These are phyloP conservation scores for Drosophila nigromelanica DNA, from an alignment of 1,140 invertebrate species.

Conservation along the genomic window DNA sequence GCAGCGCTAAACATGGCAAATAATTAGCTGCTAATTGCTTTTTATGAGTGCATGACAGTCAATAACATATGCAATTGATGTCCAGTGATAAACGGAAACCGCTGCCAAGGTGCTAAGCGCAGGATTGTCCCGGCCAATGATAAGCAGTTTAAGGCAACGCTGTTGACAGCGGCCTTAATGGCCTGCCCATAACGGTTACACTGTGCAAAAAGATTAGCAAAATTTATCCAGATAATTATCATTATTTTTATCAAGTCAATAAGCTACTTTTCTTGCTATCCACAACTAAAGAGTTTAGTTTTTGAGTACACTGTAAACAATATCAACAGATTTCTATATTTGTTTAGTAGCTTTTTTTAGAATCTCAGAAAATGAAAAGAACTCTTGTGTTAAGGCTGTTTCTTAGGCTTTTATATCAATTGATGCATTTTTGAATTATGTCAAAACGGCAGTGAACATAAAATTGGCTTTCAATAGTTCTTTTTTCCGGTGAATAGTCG, in stretches of 20 bases:
- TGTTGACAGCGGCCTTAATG: neutral
- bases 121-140: constrained; percentile 14
- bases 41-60: constrained; percentile 66
- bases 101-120: neutral
- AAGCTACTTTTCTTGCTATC: no score
- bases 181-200: neutral
- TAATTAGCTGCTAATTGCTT: constrained; percentile 77
- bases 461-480: neutral
- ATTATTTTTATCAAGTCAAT: neutral
- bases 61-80: constrained; percentile 26
- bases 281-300: neutral
- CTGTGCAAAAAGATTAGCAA: neutral
- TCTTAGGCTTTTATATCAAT: no score
- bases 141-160: constrained; percentile 25
- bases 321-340: no score
- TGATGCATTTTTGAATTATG: no score
- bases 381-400: no score
- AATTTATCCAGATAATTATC: neutral
- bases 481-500: neutral
- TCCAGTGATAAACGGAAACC: constrained; percentile 28
- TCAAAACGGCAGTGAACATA: neutral
- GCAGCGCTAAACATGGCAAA: constrained; percentile 49
- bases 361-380: no score
- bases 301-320: neutral
- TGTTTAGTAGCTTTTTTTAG: no score